phyloP scores from a whole-genome alignment of 2,113 vertebrate genomes.

The Protomyctophum bolini region DNA sequence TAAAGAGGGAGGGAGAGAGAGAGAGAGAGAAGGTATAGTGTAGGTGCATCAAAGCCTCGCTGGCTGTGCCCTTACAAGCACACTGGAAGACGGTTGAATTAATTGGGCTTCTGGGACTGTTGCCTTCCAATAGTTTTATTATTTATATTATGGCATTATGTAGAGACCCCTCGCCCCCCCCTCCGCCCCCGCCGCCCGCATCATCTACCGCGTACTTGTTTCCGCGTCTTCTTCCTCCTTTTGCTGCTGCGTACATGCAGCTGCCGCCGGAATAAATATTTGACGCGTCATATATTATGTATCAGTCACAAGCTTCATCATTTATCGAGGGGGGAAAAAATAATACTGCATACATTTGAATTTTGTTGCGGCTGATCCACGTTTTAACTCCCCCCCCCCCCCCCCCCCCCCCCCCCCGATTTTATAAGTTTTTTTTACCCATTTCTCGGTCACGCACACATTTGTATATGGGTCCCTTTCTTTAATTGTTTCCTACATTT shows the following conservation, averaged over 20 bases:
- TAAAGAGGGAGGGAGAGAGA: not conserved
- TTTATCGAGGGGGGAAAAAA: constrained; percentile 73
- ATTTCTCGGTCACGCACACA: too few species aligned
- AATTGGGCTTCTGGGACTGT: constrained; percentile 53
- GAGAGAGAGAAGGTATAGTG: constrained; percentile 6
- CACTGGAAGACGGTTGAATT: constrained; percentile 50
- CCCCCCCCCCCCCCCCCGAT: too few species aligned
- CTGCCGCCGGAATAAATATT: constrained; percentile 70
- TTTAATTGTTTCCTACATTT: too few species aligned
- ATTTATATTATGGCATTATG: constrained; percentile 57
- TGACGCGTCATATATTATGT: constrained; percentile 75
- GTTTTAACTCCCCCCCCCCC: constrained; percentile 49
- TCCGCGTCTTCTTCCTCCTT: constrained; percentile 15
- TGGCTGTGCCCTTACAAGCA: constrained; percentile 25
- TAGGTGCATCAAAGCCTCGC: constrained; percentile 30
- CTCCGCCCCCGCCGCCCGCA: too few species aligned
- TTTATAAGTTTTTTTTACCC: too few species aligned
- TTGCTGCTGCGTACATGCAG: constrained; percentile 23
- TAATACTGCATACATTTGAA: constrained; percentile 73
- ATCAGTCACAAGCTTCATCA: constrained; percentile 70
- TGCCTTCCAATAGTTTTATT: constrained; percentile 28
- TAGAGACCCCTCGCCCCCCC: not conserved
- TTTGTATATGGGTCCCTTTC: too few species aligned
- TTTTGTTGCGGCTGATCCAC: constrained; percentile 68
- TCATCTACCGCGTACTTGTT: constrained; percentile 4